Evolutionary conservation across 2,113 vertebrate genomes (phyloP).

Genomic region (Hyperopisus bebe): DNA sequence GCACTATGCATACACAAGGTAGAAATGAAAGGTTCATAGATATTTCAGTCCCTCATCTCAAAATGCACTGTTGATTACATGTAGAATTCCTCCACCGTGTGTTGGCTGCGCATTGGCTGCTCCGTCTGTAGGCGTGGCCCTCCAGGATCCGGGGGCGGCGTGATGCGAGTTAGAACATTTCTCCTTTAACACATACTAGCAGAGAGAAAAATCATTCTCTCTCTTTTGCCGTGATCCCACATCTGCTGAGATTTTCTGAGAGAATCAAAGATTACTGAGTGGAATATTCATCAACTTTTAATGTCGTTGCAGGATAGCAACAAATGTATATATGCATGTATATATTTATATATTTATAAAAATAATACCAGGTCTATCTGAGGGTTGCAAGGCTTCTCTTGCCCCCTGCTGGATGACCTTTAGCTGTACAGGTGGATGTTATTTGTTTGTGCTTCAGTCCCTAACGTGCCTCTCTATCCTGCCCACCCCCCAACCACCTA

Average conservation of each 20-base stretch:
- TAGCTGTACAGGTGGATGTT: slow-evolving; percentile 22
- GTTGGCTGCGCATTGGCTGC: slow-evolving; percentile 54
- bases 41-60: slow-evolving; percentile 63
- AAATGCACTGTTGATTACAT: slow-evolving; percentile 63
- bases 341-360: slow-evolving; percentile 30
- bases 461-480: background rate
- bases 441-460: background rate
- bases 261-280: slow-evolving; percentile 66
- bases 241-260: slow-evolving; percentile 68
- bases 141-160: slow-evolving; percentile 67
- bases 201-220: slow-evolving; percentile 71
- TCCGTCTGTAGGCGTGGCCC: slow-evolving; percentile 61
- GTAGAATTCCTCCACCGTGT: slow-evolving; percentile 68
- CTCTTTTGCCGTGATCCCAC: slow-evolving; percentile 42
- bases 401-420: background rate
- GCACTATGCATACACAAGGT: slow-evolving; percentile 92
- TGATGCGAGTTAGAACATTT: slow-evolving; percentile 74
- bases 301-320: slow-evolving; percentile 68
- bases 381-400: slow-evolving; percentile 9
- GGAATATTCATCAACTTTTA: slow-evolving; percentile 68
- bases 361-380: slow-evolving; percentile 28
- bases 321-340: slow-evolving; percentile 46
- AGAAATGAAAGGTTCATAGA: slow-evolving; percentile 82
- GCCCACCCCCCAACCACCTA: slow-evolving; percentile 13
- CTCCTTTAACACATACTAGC: slow-evolving; percentile 73